A percentile compares a stretch with the other conserved stretches of the same genome.
Conservation (phyloP, 2,888 invertebrate genomes). For the Brachyptera putata region DNA sequence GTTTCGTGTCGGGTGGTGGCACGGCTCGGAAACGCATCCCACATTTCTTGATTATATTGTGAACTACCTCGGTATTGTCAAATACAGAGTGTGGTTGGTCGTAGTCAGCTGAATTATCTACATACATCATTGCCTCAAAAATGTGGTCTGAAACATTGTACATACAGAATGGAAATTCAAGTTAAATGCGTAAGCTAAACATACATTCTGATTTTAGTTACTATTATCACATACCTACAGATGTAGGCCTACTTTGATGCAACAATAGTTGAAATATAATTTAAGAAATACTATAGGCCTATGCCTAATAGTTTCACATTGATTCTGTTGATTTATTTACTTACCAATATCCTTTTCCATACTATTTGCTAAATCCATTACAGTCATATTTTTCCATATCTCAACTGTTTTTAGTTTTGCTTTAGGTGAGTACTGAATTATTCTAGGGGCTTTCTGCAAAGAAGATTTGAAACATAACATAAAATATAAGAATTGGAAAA, state of each 20-base stretch:
- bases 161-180: too few species aligned
- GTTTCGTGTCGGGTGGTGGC: conserved; percentile 48
- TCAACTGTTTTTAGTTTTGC: conserved; percentile 54
- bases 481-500: too few species aligned
- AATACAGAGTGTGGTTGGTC: conserved; percentile 56
- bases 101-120: conserved; percentile 54
- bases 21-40: conserved; percentile 60
- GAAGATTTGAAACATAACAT: too few species aligned
- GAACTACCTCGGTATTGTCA: conserved; percentile 59
- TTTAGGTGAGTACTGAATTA: conserved; percentile 60
- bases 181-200: not conserved
- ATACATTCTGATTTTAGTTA: too few species aligned
- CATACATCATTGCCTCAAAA: conserved; percentile 62
- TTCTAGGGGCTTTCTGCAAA: conserved; percentile 49
- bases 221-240: too few species aligned
- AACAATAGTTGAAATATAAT: too few species aligned
- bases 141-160: conserved; percentile 64
- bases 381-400: conserved; percentile 79
- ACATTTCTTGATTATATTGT: conserved; percentile 63
- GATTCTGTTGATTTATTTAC: too few species aligned
- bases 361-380: conserved; percentile 64
- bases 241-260: too few species aligned
- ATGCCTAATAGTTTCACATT: too few species aligned
- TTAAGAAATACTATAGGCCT: too few species aligned
- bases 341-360: conserved; percentile 61